phyloP scores from a whole-genome alignment of 2,797 vertebrate genomes.

The Chiloscyllium punctatum region DNA sequence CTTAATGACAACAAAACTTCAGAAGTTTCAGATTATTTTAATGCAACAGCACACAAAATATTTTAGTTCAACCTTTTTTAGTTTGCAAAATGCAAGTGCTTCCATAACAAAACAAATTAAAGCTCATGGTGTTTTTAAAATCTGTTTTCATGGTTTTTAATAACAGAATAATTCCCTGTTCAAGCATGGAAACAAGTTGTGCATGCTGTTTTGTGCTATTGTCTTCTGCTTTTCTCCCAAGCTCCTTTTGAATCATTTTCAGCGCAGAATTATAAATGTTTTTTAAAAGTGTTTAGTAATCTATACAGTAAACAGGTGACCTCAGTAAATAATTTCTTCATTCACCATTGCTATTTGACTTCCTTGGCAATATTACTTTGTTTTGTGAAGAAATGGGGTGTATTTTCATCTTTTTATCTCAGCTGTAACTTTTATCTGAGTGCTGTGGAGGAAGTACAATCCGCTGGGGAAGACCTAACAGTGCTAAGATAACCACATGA shows the following conservation, averaged over 20 bases:
- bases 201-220: conserved; percentile 10
- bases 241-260: neutral
- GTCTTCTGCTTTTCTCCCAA: neutral
- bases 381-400: neutral
- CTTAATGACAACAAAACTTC: neutral
- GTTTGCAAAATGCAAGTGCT: conserved; percentile 36
- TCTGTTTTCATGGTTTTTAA: neutral
- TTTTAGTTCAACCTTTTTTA: neutral
- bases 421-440: neutral
- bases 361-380: neutral
- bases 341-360: neutral
- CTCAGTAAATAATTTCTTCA: neutral
- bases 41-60: neutral
- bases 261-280: conserved; percentile 18
- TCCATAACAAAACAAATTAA: conserved; percentile 2
- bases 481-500: neutral
- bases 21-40: neutral
- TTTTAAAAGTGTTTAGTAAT: neutral
- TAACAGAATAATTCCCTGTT: conserved; percentile 3
- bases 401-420: conserved; percentile 12
- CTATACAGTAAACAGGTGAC: neutral
- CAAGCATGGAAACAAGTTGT: conserved; percentile 20
- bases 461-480: neutral
- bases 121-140: neutral
- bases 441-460: neutral